Percentiles rank a stretch among this genome's conserved stretches.
Evolutionary conservation across 2,113 vertebrate genomes (phyloP).

Genomic region (Oenanthe melanoleuca): DNA sequence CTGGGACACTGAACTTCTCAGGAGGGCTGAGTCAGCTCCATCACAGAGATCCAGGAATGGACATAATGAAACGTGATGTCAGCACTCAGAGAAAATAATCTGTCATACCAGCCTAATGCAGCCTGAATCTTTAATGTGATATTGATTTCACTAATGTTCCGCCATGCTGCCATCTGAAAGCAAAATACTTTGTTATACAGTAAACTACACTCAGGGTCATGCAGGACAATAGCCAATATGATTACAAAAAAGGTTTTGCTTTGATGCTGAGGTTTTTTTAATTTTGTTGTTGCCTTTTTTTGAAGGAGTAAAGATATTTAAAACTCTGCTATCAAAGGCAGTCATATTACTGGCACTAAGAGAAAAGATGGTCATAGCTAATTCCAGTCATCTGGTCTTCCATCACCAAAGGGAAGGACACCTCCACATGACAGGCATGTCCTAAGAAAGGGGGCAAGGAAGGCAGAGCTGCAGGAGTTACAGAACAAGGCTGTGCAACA

Average conservation of each 20-base stretch:
- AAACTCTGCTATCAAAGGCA: not conserved
- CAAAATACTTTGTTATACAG: slow-evolving; percentile 7
- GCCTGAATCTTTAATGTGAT: slow-evolving; percentile 56
- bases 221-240: not conserved
- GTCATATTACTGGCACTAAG: not conserved
- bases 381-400: not conserved
- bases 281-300: not conserved
- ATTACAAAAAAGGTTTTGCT: not conserved
- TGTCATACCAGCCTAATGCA: slow-evolving; percentile 67
- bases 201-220: not conserved
- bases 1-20: not conserved
- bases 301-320: not conserved
- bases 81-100: slow-evolving; percentile 58
- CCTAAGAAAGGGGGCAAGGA: not conserved
- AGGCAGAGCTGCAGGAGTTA: not conserved
- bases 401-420: not conserved
- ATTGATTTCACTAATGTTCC: slow-evolving; percentile 75
- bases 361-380: not conserved
- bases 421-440: not conserved
- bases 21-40: slow-evolving; percentile 43
- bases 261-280: rapidly evolving
- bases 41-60: not conserved
- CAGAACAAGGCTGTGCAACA: not conserved
- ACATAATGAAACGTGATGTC: slow-evolving; percentile 28
- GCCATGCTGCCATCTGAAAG: slow-evolving; percentile 27